Percentiles rank a stretch among this genome's conserved stretches.
phyloP scores from a whole-genome alignment of 2,113 vertebrate species.

The Cynopterus brachyotis region DNA sequence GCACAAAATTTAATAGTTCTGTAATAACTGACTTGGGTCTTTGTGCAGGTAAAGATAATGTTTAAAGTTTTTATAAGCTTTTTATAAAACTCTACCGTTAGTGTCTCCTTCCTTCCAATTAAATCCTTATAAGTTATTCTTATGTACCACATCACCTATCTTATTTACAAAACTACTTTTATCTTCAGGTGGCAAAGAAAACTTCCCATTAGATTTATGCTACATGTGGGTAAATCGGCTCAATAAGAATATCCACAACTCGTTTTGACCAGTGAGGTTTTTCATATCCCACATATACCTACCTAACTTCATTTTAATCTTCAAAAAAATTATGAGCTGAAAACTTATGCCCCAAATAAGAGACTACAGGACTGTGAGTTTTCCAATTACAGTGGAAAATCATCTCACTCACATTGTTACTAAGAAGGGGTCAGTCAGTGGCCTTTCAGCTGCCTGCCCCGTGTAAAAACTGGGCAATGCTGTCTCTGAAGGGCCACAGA shows the following conservation, averaged over 20 bases:
- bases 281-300: neutral
- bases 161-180: constrained; percentile 27
- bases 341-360: neutral
- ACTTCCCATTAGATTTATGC: neutral
- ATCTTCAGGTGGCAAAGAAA: neutral
- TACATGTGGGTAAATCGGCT: neutral
- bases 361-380: neutral
- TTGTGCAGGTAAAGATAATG: neutral
- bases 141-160: neutral
- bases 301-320: constrained; percentile 14
- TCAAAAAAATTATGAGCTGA: constrained; percentile 9
- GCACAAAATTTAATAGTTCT: neutral
- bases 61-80: neutral
- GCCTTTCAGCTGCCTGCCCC: neutral
- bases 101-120: neutral
- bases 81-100: neutral
- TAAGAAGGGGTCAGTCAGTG: neutral
- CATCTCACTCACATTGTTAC: neutral
- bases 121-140: neutral
- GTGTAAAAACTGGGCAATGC: neutral
- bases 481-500: neutral
- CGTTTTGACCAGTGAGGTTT: constrained; percentile 4
- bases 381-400: neutral
- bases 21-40: neutral
- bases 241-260: neutral